A percentile compares a stretch with the other conserved stretches of the same genome.
Evolutionary conservation across 2,888 invertebrate species (phyloP).

Genomic region (Cacoxenus indagator): DNA sequence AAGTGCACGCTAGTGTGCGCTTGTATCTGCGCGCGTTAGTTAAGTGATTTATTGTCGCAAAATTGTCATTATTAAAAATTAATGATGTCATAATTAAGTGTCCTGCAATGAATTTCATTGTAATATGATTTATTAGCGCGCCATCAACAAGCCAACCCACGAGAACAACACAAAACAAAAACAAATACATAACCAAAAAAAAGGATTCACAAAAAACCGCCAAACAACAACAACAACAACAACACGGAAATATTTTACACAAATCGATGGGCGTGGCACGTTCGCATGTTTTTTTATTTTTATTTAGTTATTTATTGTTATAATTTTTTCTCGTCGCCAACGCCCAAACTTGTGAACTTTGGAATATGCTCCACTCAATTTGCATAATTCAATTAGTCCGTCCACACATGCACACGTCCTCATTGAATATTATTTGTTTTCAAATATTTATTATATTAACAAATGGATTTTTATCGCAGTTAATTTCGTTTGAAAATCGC

Average conservation of each 20-base stretch:
- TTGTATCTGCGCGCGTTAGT: constrained; percentile 37
- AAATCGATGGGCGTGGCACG: no score
- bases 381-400: constrained; percentile 51
- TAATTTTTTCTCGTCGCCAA: constrained; percentile 37
- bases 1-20: neutral
- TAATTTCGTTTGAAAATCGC: neutral
- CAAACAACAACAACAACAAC: neutral
- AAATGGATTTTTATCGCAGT: neutral
- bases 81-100: constrained; percentile 61
- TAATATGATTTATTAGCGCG: constrained; percentile 54
- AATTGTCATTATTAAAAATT: constrained; percentile 64
- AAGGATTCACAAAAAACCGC: neutral
- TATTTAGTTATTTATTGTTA: no score
- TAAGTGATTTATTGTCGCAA: constrained; percentile 65
- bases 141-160: no score
- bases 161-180: neutral
- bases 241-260: no score
- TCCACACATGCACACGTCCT: neutral
- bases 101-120: constrained; percentile 52
- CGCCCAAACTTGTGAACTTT: constrained; percentile 49
- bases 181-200: constrained; percentile 3
- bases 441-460: neutral
- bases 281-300: no score
- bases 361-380: constrained; percentile 49
- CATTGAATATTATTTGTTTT: neutral